Evolutionary conservation across 2,797 vertebrate genomes (phyloP).

Genomic region (Crax fasciolata): DNA sequence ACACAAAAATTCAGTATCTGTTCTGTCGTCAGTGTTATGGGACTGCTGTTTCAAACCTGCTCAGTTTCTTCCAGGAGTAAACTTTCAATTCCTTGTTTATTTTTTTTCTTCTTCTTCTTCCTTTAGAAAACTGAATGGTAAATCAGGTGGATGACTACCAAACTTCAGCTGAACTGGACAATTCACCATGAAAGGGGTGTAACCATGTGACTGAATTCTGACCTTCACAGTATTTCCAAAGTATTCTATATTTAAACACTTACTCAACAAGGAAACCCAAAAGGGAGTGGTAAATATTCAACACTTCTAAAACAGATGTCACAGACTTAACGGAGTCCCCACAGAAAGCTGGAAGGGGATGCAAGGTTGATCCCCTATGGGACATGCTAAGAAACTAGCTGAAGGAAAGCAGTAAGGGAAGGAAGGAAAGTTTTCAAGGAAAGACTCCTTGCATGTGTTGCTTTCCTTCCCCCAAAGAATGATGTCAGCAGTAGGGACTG

Average conservation of each 20-base stretch:
- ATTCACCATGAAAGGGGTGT: neutral
- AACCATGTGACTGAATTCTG: neutral
- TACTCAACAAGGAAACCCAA: neutral
- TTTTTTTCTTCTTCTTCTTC: neutral
- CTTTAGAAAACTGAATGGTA: neutral
- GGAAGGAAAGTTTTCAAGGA: neutral
- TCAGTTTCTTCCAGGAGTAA: neutral
- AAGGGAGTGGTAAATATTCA: neutral
- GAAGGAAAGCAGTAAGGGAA: neutral
- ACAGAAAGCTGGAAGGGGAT: neutral
- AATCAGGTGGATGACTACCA: neutral
- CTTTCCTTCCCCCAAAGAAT: neutral
- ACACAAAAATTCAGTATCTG: neutral
- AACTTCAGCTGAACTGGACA: neutral
- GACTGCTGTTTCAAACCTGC: neutral
- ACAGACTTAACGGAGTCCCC: neutral
- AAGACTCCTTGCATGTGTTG: neutral
- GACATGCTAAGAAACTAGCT: neutral
- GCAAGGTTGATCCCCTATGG: neutral
- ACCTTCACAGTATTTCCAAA: neutral
- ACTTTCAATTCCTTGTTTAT: neutral
- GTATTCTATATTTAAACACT: neutral
- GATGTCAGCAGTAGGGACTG: neutral
- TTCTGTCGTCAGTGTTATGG: neutral
- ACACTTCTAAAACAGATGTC: neutral